Base-by-base conservation (phyloP, 2,797 vertebrate genomes). In the Sebastes steindachneri region DNA sequence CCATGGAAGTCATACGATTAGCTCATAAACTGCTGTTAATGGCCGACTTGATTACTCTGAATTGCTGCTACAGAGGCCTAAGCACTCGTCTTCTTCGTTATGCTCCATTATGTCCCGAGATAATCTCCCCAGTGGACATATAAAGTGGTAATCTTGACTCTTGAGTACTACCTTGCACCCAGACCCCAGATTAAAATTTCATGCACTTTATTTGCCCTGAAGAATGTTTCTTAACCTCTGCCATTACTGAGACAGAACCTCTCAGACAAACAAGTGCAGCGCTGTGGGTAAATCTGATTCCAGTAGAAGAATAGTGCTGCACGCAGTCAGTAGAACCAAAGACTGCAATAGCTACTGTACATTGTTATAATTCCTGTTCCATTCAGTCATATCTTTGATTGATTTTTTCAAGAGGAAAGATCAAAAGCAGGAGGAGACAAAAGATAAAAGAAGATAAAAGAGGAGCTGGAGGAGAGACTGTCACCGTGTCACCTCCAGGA, bases 391-490 rank as follows among this genome's bases (percentile, higher is more conserved):
- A 14, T 76, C 51, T 78, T 21, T 79, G 86, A 86, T 82, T 84
- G 80, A 80, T 77, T 88, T 55, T 48, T 51, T 33, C 19, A 60
- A 66, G 15, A 54, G 85, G 21, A 9, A 9, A 86, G 85, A 93
- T 94, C 85, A 93, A 93, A 93, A 84, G 63, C 72, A 14, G 23
- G 33, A 79, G 66, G 71, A 84, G 85, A 87, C 75, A 84, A 82
- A 89, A 89, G 87, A 92, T 88, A 82, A 92, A 88, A 80, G 75
- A 48, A 77, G 84, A 86, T 67, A 78, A 89, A 87, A 83, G 83
- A 77, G 41, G 75, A 83, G 73, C 59, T 82, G 81, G 59, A 84
- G 85, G 83, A 80, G 64, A 71, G 74, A 73, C 57, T 83, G 88
- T 90, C 90, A 86, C 73, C 23, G 1, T 55, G 68, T 72, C 54